Evolutionary conservation across 2,888 invertebrate species (phyloP).

Genomic region (Sesamia inferens): DNA sequence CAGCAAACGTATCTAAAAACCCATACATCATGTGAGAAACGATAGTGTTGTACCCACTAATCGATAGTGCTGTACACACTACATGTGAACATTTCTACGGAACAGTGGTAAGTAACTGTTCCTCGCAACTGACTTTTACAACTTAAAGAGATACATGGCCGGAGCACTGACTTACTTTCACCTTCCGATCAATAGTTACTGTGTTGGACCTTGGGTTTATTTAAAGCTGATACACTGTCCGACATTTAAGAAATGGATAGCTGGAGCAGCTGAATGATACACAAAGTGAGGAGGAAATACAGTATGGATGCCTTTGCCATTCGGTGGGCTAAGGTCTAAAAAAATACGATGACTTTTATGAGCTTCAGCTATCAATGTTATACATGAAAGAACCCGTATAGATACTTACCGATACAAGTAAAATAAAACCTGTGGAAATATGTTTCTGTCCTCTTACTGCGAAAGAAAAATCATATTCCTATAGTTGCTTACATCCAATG

Average conservation of each 20-base stretch:
- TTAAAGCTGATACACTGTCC: background rate
- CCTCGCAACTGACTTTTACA: conserved; percentile 55
- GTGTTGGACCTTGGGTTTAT: background rate
- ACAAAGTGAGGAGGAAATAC: no score
- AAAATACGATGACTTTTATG: background rate
- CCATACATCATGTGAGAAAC: conserved; percentile 50
- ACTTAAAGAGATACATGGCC: conserved; percentile 49
- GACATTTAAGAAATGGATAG: no score
- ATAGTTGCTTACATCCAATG: background rate
- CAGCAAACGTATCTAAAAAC: conserved; percentile 23
- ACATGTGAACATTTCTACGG: conserved; percentile 34
- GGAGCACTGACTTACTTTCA: conserved; percentile 51
- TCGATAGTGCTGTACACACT: conserved; percentile 43
- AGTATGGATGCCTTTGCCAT: no score
- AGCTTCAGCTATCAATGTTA: background rate
- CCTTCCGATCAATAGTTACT: conserved; percentile 34
- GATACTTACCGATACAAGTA: background rate
- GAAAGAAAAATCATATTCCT: background rate
- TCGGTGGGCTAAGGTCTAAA: no score
- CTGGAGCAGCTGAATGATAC: no score
- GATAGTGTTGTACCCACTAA: conserved; percentile 43
- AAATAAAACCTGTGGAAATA: background rate
- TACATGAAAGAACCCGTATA: background rate
- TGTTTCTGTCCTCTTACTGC: background rate
- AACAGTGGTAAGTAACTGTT: conserved; percentile 51